phyloP scores from a whole-genome alignment of 2,797 vertebrate species.

The Eulemur albifrons region DNA sequence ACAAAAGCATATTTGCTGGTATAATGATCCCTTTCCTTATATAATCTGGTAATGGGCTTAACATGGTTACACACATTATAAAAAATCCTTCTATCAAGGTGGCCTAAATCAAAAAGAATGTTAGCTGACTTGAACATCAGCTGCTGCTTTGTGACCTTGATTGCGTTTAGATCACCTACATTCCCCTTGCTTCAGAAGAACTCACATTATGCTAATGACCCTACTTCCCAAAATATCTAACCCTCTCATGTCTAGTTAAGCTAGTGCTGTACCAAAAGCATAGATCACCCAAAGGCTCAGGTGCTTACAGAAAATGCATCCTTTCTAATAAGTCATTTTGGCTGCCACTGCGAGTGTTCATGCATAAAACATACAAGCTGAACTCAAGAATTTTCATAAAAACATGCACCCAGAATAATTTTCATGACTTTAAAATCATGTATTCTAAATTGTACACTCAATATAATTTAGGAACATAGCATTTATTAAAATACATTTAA shows the following conservation, averaged over 20 bases:
- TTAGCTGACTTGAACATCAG: conserved; percentile 58
- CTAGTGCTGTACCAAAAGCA: conserved; percentile 45
- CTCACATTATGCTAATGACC: conserved; percentile 75
- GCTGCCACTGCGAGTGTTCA: conserved; percentile 63
- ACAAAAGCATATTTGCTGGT: conserved; percentile 3
- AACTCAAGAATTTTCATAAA: conserved; percentile 61
- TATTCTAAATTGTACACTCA: conserved; percentile 48
- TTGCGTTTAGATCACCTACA: conserved; percentile 66
- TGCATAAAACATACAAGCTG: conserved; percentile 76
- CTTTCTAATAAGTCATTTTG: conserved; percentile 69
- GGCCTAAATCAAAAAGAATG: conserved; percentile 56
- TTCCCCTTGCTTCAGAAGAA: conserved; percentile 66
- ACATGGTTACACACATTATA: conserved; percentile 38
- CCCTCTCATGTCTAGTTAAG: conserved; percentile 70
- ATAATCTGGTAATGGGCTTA: conserved; percentile 48
- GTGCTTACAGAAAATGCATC: conserved; percentile 59
- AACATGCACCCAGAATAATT: conserved; percentile 41
- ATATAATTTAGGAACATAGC: background rate
- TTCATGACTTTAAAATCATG: conserved; percentile 43
- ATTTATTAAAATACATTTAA: conserved; percentile 37
- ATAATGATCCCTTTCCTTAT: conserved; percentile 59
- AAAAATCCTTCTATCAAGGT: conserved; percentile 42
- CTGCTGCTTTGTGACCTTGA: conserved; percentile 64
- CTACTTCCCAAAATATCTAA: conserved; percentile 75
- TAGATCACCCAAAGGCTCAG: conserved; percentile 69